Conservation (phyloP, 2,888 invertebrate genomes). For the Biston betularia region DNA sequence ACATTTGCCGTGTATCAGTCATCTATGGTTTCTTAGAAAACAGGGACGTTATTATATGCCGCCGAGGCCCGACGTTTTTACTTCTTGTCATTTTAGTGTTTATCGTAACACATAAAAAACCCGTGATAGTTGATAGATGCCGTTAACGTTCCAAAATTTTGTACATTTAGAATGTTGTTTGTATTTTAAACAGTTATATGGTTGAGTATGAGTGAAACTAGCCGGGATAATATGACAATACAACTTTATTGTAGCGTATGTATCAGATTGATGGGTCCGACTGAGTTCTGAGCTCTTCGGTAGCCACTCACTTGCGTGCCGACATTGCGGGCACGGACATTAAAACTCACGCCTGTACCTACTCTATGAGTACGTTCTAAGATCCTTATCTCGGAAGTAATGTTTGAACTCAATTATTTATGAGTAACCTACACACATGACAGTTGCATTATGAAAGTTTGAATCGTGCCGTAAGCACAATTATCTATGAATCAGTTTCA, state of each 20-base stretch:
- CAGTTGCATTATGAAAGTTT: constrained; percentile 61
- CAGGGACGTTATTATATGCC: constrained; percentile 54
- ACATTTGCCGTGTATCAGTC: constrained; percentile 70
- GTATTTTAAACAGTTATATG: constrained; percentile 29
- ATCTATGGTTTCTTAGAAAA: constrained; percentile 75
- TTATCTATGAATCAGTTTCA: constrained; percentile 50
- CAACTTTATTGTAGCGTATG: constrained; percentile 36
- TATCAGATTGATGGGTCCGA: constrained; percentile 46
- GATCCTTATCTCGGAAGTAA: constrained; percentile 65
- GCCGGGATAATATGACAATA: constrained; percentile 32
- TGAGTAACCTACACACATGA: constrained; percentile 61
- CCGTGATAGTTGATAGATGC: constrained; percentile 51
- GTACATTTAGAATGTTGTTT: constrained; percentile 35
- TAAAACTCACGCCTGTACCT: constrained; percentile 54
- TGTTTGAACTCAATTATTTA: constrained; percentile 73
- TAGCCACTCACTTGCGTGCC: constrained; percentile 58
- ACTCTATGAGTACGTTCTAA: constrained; percentile 48
- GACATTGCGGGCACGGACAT: constrained; percentile 49
- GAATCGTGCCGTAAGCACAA: constrained; percentile 53
- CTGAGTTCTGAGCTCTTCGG: constrained; percentile 43
- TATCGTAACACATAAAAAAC: constrained; percentile 54
- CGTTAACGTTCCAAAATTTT: constrained; percentile 49
- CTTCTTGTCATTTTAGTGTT: constrained; percentile 53
- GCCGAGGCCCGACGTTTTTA: constrained; percentile 55
- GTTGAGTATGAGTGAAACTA: constrained; percentile 28